Conservation (phyloP, 2,797 vertebrate species). For the Protonibea diacanthus region DNA sequence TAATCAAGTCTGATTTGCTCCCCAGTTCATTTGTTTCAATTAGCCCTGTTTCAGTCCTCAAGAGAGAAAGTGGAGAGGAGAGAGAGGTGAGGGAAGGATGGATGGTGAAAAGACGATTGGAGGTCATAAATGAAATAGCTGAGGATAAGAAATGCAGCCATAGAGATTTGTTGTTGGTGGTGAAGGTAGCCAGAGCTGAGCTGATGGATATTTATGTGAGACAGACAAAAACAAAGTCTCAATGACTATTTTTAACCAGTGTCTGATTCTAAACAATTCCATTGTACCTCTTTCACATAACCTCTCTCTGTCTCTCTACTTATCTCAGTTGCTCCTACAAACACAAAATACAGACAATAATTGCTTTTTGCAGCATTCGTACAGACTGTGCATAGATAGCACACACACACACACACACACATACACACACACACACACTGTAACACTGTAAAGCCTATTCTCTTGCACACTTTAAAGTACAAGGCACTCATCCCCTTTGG, state of each 20-base stretch:
- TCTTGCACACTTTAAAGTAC: conserved; percentile 54
- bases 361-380: conserved; percentile 12
- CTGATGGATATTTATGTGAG: conserved; percentile 18
- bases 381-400: no score
- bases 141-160: conserved; percentile 51
- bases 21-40: conserved; percentile 84
- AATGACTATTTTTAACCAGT: conserved; percentile 5
- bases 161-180: conserved; percentile 52
- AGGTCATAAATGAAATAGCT: conserved; percentile 62
- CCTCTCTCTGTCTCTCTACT: conserved; percentile 4
- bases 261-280: conserved; percentile 7
- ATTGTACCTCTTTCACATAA: neutral
- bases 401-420: neutral
- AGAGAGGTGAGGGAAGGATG: conserved; percentile 31
- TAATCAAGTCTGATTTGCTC: conserved; percentile 79
- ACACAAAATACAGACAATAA: conserved; percentile 29
- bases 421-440: conserved; percentile 15
- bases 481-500: conserved; percentile 61
- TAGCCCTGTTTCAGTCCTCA: conserved; percentile 76
- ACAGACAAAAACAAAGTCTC: conserved; percentile 3
- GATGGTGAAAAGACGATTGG: conserved; percentile 33
- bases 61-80: conserved; percentile 57
- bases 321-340: conserved; percentile 28
- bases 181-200: conserved; percentile 31
- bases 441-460: conserved; percentile 35